Percentiles rank a stretch among this genome's conserved stretches.
Conservation (phyloP, 2,113 vertebrate species). For the Varanus komodoensis region DNA sequence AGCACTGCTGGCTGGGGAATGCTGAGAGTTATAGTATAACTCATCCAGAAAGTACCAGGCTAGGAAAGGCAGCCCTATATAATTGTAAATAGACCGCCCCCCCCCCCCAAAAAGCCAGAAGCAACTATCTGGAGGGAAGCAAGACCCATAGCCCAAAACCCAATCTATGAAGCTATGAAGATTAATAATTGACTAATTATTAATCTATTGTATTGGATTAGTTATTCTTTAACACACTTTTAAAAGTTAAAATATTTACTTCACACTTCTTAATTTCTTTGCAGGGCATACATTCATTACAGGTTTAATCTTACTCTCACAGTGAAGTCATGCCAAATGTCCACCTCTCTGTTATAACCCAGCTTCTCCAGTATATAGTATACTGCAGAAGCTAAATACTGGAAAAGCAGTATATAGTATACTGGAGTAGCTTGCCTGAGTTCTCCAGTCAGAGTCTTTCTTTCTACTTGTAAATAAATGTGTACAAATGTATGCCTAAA, state of each 20-base stretch:
- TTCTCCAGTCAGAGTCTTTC: neutral
- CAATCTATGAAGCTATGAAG: rapidly evolving
- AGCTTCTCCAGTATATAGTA: too few relatives aligned
- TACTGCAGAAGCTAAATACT: too few relatives aligned
- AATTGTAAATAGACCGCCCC: too few relatives aligned
- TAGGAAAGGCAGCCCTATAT: too few relatives aligned
- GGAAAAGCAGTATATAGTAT: too few relatives aligned
- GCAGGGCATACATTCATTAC: neutral
- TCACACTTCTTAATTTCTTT: slow-evolving; percentile 2
- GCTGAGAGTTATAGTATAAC: too few relatives aligned
- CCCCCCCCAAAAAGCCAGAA: rapidly evolving
- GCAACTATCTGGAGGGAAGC: neutral
- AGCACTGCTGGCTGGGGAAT: too few relatives aligned
- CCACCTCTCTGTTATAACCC: neutral
- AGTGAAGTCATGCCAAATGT: neutral
- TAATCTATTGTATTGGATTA: rapidly evolving
- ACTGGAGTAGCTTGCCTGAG: neutral
- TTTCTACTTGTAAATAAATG: neutral
- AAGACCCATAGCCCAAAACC: rapidly evolving
- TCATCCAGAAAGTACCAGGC: too few relatives aligned
- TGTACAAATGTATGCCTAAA: neutral
- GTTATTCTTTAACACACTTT: neutral
- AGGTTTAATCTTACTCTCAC: neutral
- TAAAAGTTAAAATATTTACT: neutral
- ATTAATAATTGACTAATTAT: neutral